Evolutionary conservation across 2,113 vertebrate species (phyloP).

Genomic region (Nannobrachium achirus): DNA sequence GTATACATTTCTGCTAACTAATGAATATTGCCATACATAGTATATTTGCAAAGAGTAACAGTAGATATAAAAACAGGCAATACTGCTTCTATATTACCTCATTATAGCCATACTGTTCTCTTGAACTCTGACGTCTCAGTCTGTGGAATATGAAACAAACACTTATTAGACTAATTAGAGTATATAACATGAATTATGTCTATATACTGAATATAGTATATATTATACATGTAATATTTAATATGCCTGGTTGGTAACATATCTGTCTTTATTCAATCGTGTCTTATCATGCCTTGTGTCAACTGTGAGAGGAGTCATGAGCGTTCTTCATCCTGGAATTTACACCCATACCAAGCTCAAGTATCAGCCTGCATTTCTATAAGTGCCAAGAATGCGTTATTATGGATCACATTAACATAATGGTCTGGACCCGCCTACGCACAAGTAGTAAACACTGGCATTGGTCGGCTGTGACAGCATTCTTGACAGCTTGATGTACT

Average conservation of each 20-base stretch:
- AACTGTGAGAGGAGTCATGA: conserved; percentile 26
- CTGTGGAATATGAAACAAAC: conserved; percentile 58
- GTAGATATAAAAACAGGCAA: not conserved
- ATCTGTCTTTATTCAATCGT: conserved; percentile 28
- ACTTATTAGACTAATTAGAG: not conserved
- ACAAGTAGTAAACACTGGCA: too few species aligned
- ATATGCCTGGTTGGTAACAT: not conserved
- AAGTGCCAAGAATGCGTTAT: too few species aligned
- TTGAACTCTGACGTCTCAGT: conserved; percentile 69
- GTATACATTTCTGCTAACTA: not conserved
- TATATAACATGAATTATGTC: conserved; percentile 3
- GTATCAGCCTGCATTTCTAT: conserved; percentile 40
- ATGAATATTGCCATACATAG: not conserved
- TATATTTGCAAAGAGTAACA: not conserved
- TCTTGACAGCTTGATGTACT: too few species aligned
- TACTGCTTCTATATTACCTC: conserved; percentile 65
- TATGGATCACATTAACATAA: too few species aligned
- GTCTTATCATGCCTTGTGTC: conserved; percentile 47
- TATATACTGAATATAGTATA: not conserved
- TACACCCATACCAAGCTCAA: conserved; percentile 33
- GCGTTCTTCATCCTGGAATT: conserved; percentile 47
- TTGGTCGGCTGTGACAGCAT: too few species aligned
- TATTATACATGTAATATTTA: not conserved
- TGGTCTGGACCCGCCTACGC: too few species aligned
- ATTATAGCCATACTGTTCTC: conserved; percentile 78